Conservation (phyloP, 2,888 invertebrate genomes). For the Listrodromus nycthemerus region DNA sequence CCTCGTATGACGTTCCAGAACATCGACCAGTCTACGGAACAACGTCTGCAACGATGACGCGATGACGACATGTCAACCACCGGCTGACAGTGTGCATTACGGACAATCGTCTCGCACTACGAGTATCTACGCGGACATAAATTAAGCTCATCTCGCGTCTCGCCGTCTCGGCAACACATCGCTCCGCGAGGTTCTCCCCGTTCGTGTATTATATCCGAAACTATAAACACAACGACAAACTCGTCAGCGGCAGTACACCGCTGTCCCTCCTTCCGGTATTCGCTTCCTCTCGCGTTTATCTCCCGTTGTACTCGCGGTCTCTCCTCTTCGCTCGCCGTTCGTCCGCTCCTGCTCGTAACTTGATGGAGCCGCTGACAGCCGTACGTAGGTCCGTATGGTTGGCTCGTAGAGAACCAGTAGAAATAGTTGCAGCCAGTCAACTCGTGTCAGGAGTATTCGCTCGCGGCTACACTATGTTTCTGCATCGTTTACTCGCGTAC, state of each 20-base stretch:
- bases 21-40: neutral
- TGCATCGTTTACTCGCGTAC: conserved; percentile 50
- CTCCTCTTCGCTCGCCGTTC: conserved; percentile 1
- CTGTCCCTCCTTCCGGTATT: conserved; percentile 69
- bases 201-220: conserved; percentile 40
- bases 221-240: conserved; percentile 21
- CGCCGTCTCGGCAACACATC: conserved; percentile 18
- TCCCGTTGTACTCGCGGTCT: conserved; percentile 42
- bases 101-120: neutral
- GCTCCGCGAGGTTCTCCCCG: conserved; percentile 10
- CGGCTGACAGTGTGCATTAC: conserved; percentile 27
- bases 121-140: conserved; percentile 16
- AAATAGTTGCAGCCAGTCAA: conserved; percentile 16
- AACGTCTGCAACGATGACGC: neutral
- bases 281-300: conserved; percentile 65
- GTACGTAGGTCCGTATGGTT: conserved; percentile 13
- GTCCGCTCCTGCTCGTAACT: conserved; percentile 31
- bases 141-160: conserved; percentile 36
- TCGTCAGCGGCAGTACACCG: conserved; percentile 31
- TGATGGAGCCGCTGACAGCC: conserved; percentile 30
- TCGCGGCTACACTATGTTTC: conserved; percentile 31
- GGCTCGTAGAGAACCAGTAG: conserved; percentile 10
- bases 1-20: neutral
- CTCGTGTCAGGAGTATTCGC: conserved; percentile 27
- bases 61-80: conserved; percentile 23